Evolutionary conservation across 2,113 vertebrate species (phyloP).

Genomic region (Columba janthina): DNA sequence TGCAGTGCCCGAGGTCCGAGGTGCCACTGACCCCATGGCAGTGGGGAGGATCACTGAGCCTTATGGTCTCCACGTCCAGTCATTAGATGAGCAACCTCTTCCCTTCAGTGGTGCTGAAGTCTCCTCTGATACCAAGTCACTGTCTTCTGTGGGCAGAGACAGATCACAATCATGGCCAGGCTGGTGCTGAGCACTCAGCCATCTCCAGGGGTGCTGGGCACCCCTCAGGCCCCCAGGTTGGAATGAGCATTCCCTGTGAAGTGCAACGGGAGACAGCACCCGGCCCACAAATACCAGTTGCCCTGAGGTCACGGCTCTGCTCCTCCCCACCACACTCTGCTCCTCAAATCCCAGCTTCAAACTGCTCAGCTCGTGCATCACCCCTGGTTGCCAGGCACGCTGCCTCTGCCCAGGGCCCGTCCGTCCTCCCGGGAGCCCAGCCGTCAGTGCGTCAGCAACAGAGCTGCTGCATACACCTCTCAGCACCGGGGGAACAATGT

Average conservation of each 20-base stretch:
- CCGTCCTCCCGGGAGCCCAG: not conserved
- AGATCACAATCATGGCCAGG: rapidly evolving
- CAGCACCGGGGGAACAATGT: not conserved
- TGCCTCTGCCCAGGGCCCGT: rapidly evolving
- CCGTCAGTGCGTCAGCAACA: not conserved
- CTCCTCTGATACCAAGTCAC: not conserved
- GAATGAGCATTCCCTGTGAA: not conserved
- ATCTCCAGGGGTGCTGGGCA: not conserved
- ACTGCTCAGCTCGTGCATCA: rapidly evolving
- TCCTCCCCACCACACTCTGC: rapidly evolving
- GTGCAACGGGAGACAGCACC: not conserved
- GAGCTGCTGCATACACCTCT: not conserved
- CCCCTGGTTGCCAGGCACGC: not conserved
- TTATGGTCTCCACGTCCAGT: rapidly evolving
- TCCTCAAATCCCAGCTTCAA: not conserved
- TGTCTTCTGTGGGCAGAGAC: rapidly evolving
- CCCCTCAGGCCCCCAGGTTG: no score
- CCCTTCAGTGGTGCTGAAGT: not conserved
- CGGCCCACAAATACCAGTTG: not conserved
- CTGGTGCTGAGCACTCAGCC: not conserved
- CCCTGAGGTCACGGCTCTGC: rapidly evolving
- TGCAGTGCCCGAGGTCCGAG: not conserved
- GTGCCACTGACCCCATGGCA: not conserved
- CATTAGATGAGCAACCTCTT: not conserved
- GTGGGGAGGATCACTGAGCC: not conserved